These are phyloP conservation scores for Cerastis rubricosa DNA, from an alignment of 2,888 invertebrate genomes.

Conservation along the genomic window DNA sequence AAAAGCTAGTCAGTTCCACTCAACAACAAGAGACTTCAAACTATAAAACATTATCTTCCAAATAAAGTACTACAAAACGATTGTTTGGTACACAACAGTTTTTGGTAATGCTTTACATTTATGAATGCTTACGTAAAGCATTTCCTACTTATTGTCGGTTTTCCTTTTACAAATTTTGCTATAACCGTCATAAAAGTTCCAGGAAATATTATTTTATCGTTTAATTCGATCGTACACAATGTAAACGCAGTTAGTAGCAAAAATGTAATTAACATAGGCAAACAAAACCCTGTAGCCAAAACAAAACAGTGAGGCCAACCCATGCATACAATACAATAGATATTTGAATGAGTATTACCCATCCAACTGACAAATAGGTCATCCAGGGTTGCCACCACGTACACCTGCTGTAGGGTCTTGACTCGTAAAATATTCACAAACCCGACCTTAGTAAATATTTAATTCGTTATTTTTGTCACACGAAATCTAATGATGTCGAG, in stretches of 20 bases:
- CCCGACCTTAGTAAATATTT: background rate
- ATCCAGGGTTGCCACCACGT: background rate
- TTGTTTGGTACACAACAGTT: background rate
- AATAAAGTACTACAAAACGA: background rate
- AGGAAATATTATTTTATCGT: background rate
- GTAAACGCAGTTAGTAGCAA: background rate
- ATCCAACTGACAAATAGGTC: background rate
- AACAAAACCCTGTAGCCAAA: background rate
- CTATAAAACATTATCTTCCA: background rate
- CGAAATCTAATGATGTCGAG: constrained; percentile 11
- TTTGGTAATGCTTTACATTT: background rate
- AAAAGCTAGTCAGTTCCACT: background rate
- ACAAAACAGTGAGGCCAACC: background rate
- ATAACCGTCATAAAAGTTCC: background rate
- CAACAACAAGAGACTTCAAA: background rate
- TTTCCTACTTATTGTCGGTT: background rate
- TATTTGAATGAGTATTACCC: background rate
- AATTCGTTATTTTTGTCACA: constrained; percentile 3
- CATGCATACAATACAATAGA: background rate
- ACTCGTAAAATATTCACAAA: background rate
- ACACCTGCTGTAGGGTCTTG: background rate
- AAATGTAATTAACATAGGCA: background rate
- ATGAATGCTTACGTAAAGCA: background rate
- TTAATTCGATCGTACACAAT: background rate
- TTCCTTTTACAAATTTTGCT: background rate